Conservation (phyloP, 2,888 invertebrate genomes). For the Drosophila meridionalis region DNA sequence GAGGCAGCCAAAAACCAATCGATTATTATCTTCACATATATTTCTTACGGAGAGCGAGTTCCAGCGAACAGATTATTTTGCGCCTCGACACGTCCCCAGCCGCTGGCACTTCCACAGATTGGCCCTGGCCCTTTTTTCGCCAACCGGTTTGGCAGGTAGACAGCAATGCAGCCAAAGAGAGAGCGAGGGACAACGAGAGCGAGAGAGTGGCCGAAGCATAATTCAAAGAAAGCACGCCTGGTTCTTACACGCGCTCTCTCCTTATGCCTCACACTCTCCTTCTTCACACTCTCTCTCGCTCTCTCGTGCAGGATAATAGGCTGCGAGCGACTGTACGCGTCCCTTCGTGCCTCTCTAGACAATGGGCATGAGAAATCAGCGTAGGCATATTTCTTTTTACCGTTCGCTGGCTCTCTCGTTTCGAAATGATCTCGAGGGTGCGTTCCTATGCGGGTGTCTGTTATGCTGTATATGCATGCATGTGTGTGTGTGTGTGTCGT, state of each 20-base stretch:
- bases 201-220: neutral
- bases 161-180: conserved; percentile 2
- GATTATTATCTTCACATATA: conserved; percentile 75
- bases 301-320: conserved; percentile 61
- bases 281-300: conserved; percentile 21
- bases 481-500: conserved; percentile 5
- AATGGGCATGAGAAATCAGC: conserved; percentile 51
- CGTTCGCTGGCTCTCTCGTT: conserved; percentile 11
- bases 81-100: conserved; percentile 70
- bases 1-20: conserved; percentile 79
- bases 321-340: conserved; percentile 68
- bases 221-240: conserved; percentile 35
- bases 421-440: conserved; percentile 40
- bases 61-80: conserved; percentile 81
- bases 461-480: conserved; percentile 19
- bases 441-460: conserved; percentile 20
- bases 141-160: conserved; percentile 79
- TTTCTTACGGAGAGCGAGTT: conserved; percentile 61
- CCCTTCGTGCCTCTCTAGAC: conserved; percentile 14
- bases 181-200: conserved; percentile 8
- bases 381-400: conserved; percentile 46
- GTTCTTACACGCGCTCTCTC: conserved; percentile 17
- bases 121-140: conserved; percentile 62
- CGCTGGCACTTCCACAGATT: conserved; percentile 50
- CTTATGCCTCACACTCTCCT: neutral